Percentiles rank a stretch among this genome's conserved stretches.
Conservation (phyloP, 2,888 invertebrate species). For the Sarcophaga subvicina region DNA sequence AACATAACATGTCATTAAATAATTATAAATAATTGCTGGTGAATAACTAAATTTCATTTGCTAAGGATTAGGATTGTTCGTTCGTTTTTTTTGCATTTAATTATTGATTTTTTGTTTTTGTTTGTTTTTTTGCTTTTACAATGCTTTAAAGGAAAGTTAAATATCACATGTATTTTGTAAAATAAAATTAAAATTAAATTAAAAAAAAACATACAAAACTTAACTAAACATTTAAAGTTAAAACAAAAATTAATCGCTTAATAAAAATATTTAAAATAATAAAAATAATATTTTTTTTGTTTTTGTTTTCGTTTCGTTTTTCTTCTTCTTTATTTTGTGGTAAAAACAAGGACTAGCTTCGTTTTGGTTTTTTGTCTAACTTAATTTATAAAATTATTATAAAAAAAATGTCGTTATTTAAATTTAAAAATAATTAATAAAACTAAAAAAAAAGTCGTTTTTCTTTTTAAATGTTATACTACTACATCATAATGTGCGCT, state of each 20-base stretch:
- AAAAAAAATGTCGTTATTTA: slow-evolving; percentile 46
- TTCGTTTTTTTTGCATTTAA: slow-evolving; percentile 49
- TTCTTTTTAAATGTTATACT: slow-evolving; percentile 22
- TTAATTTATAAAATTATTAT: slow-evolving; percentile 47
- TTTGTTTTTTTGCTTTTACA: slow-evolving; percentile 11
- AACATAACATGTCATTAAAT: slow-evolving; percentile 47
- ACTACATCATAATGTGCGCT: slow-evolving; percentile 61
- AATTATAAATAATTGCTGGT: slow-evolving; percentile 65
- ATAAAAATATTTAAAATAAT: not conserved
- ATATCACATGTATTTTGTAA: slow-evolving; percentile 68
- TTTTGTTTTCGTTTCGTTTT: slow-evolving; percentile 40
- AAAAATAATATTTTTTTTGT: not conserved
- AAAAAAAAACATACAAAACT: slow-evolving; percentile 53
- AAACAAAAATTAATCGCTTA: slow-evolving; percentile 23
- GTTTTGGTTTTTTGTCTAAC: slow-evolving; percentile 62
- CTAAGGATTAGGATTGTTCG: slow-evolving; percentile 56
- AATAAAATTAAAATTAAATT: slow-evolving; percentile 30
- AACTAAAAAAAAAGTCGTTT: slow-evolving; percentile 26
- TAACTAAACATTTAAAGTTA: slow-evolving; percentile 48
- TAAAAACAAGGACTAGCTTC: slow-evolving; percentile 69
- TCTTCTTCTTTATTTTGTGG: slow-evolving; percentile 43
- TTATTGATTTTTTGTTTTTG: slow-evolving; percentile 20
- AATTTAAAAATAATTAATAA: slow-evolving; percentile 17
- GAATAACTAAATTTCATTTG: slow-evolving; percentile 38
- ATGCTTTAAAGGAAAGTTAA: slow-evolving; percentile 65